phyloP scores from a whole-genome alignment of 2,113 vertebrate genomes.

The Paratilapia polleni region DNA sequence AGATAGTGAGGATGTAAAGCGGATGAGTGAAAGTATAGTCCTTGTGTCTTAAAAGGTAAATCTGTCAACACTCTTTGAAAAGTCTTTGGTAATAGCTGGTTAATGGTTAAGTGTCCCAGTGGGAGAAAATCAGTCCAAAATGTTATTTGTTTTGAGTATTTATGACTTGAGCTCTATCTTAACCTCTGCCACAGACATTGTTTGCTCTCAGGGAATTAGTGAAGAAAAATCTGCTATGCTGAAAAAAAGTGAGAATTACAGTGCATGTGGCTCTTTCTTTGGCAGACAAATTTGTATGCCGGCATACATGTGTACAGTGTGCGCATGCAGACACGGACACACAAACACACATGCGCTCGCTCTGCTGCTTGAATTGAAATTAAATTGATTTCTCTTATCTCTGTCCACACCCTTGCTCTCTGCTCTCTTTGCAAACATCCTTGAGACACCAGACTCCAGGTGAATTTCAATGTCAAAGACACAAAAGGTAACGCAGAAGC shows the following conservation, averaged over 20 bases:
- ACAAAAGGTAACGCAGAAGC: conserved; percentile 45
- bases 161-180: conserved; percentile 29
- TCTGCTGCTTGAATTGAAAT: conserved; percentile 58
- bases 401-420: conserved; percentile 16
- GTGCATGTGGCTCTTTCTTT: neutral
- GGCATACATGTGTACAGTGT: conserved; percentile 16
- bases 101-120: conserved; percentile 53
- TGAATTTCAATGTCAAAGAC: conserved; percentile 73
- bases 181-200: neutral
- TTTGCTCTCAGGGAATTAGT: neutral
- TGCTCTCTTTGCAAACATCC: conserved; percentile 23
- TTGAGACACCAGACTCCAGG: conserved; percentile 60
- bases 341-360: neutral
- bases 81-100: conserved; percentile 42
- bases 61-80: conserved; percentile 58
- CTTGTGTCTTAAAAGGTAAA: conserved; percentile 66
- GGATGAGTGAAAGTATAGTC: conserved; percentile 33
- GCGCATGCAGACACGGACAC: neutral
- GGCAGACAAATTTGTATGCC: conserved; percentile 7
- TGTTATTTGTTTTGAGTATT: conserved; percentile 8
- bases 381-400: conserved; percentile 71
- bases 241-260: conserved; percentile 15
- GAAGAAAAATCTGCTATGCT: neutral
- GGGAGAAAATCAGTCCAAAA: conserved; percentile 8
- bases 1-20: conserved; percentile 32